These are phyloP conservation scores for Sycophila texana DNA, from an alignment of 2,888 invertebrate species.

Conservation along the genomic window DNA sequence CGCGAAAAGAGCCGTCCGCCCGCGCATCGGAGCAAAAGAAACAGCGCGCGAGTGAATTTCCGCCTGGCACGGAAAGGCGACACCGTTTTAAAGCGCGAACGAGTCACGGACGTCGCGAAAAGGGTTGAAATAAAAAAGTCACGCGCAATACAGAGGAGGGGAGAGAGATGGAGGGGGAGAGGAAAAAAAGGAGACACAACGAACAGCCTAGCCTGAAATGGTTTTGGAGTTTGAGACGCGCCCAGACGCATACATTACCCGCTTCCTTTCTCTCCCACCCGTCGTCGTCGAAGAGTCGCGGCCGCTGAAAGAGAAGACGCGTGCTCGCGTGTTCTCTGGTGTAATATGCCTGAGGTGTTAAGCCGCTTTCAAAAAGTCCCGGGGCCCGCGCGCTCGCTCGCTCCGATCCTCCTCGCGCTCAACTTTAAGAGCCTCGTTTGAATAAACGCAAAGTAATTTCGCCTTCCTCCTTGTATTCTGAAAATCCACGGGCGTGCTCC, in stretches of 20 bases:
- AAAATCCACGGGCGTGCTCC: neutral
- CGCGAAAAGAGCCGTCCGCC: neutral
- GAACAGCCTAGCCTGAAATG: conserved; percentile 32
- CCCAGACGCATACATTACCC: conserved; percentile 48
- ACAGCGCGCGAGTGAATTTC: neutral
- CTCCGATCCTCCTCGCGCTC: conserved; percentile 36
- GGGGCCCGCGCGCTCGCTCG: conserved; percentile 32
- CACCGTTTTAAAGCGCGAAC: conserved; percentile 1
- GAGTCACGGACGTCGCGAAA: neutral
- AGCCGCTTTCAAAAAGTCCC: conserved; percentile 64
- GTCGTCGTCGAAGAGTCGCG: conserved; percentile 2
- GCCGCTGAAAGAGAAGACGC: conserved; percentile 42
- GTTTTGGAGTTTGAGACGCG: conserved; percentile 43
- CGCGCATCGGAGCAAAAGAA: conserved; percentile 3
- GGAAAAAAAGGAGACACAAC: neutral
- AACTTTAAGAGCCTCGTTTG: conserved; percentile 49
- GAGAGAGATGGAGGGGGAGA: neutral
- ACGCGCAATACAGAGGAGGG: neutral
- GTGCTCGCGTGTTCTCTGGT: conserved; percentile 39
- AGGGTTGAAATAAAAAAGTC: neutral
- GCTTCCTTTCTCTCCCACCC: conserved; percentile 39
- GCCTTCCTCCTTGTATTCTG: conserved; percentile 16
- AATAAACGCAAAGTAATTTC: conserved; percentile 50
- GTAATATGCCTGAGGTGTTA: conserved; percentile 59
- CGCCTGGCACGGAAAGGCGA: conserved; percentile 8